Evolutionary conservation across 1,140 invertebrate genomes (phyloP), one percentile per base, ranked within the genome.

Genomic region (Popillia japonica): DNA sequence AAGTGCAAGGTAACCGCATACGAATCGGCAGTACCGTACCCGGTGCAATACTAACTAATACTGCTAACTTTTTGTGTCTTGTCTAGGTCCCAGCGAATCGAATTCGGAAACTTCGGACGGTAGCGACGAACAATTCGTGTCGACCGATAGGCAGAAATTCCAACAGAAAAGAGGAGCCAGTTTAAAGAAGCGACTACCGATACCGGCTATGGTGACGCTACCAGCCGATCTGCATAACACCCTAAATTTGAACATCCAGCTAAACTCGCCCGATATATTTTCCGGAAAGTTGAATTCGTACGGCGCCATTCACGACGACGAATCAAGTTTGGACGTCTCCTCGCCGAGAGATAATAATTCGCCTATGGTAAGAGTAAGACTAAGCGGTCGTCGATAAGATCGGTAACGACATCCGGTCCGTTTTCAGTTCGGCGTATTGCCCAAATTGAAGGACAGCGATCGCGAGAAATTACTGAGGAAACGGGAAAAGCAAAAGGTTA

Each of bases 401-500:
- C n/a, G n/a, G n/a, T n/a, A n/a, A n/a, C n/a, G n/a, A n/a, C n/a
- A n/a, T n/a, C n/a, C n/a, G n/a, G 77, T 59, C 75, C n/a, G 41
- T 73, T 81, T 44, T 59, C 80, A 91, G 90, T 92, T 91, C 84
- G 90, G 90, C 23, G 88, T 91, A 72, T 85, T 91, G 79, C 88
- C 90, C 3, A 93, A 90, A 83, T 87, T 88, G 72, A 92, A 93
- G 82, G 92, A 93, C 75, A 87, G 87, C 9, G 92, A 86, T 44
- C 77, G 84, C 4, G 88, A 94, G 55, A 94, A 93, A 79, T 86
- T 92, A 9, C 86, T 90, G 22, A 88, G 90, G 72, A 92, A 93
- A 80, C 88, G 92, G 82, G 92, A 93, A 77, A 94, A 94, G 81
- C 91, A 93, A 82, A 94, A 93, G 84, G 90, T 89, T 17, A 94